Conservation (phyloP, 2,888 invertebrate species). For the Cordylochernes scorpioides region DNA sequence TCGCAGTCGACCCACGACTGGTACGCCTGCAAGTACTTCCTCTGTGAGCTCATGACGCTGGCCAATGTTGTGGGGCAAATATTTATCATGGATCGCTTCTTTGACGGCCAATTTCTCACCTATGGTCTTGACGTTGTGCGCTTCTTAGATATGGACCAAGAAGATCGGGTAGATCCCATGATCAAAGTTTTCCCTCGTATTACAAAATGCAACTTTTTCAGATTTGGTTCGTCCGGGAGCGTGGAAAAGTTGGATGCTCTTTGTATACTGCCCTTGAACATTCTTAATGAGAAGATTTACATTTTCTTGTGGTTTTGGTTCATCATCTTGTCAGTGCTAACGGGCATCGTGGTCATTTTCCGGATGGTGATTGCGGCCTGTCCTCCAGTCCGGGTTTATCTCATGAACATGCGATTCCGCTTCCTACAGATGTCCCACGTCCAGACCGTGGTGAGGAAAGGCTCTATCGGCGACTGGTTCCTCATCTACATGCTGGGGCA, state of each 20-base stretch:
- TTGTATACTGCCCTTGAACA: slow-evolving; percentile 63
- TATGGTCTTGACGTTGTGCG: slow-evolving; percentile 35
- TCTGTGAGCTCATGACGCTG: slow-evolving; percentile 55
- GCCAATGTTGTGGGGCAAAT: slow-evolving; percentile 60
- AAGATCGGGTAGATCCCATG: slow-evolving; percentile 24
- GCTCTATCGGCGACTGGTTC: slow-evolving; percentile 54
- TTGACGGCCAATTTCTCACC: slow-evolving; percentile 36
- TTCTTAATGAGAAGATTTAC: slow-evolving; percentile 73
- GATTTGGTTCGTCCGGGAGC: slow-evolving; percentile 60
- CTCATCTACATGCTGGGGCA: slow-evolving; percentile 31
- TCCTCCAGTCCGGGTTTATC: slow-evolving; percentile 67
- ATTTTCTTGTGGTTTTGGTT: slow-evolving; percentile 73
- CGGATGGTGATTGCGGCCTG: slow-evolving; percentile 39
- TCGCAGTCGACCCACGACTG: slow-evolving; percentile 42
- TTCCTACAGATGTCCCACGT: slow-evolving; percentile 49
- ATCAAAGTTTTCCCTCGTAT: slow-evolving; percentile 49
- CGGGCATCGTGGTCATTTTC: slow-evolving; percentile 50
- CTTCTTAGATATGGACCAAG: slow-evolving; percentile 14
- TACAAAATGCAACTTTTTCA: slow-evolving; percentile 77
- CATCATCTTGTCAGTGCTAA: slow-evolving; percentile 13
- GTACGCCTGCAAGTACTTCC: slow-evolving; percentile 60
- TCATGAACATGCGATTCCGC: slow-evolving; percentile 51
- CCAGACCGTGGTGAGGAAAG: slow-evolving; percentile 33
- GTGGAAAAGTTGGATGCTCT: slow-evolving; percentile 59
- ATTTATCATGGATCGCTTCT: slow-evolving; percentile 66